phyloP scores from a whole-genome alignment of 1,140 invertebrate genomes.

The Acromyrmex charruanus region DNA sequence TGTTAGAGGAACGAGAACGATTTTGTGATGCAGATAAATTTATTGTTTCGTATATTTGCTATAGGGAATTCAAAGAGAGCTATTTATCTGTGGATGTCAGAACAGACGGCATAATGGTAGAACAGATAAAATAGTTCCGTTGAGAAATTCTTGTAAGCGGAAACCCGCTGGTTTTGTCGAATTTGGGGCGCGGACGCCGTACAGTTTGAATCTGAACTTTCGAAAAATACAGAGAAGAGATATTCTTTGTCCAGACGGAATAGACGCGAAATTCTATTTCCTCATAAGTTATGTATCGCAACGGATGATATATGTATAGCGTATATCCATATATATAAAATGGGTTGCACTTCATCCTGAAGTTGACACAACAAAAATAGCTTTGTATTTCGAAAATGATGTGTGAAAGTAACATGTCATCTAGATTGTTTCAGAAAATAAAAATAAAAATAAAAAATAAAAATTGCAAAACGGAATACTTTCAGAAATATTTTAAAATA shows the following conservation, averaged over 20 bases:
- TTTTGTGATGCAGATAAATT: conserved; percentile 24
- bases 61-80: conserved; percentile 1
- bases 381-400: not conserved
- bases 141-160: conserved; percentile 23
- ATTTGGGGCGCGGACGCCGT: not conserved
- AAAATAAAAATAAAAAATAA: not conserved
- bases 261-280: conserved; percentile 38
- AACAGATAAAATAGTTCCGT: conserved; percentile 45
- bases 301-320: not conserved
- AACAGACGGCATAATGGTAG: conserved; percentile 19
- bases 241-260: conserved; percentile 38
- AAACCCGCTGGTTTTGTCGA: conserved; percentile 21
- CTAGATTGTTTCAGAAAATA: not conserved
- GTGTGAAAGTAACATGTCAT: not conserved
- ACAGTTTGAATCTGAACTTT: conserved; percentile 44
- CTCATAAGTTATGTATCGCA: conserved; percentile 46
- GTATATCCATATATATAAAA: conserved; percentile 11
- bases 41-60: conserved; percentile 32
- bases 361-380: conserved; percentile 34
- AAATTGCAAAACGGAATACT: not conserved
- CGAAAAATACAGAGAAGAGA: conserved; percentile 39
- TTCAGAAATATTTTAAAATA: not conserved
- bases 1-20: not conserved
- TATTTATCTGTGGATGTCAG: conserved; percentile 18
- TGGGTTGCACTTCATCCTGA: not conserved